These are phyloP conservation scores for Lochmaea crataegi DNA, from an alignment of 2,888 invertebrate genomes.

Conservation along the genomic window DNA sequence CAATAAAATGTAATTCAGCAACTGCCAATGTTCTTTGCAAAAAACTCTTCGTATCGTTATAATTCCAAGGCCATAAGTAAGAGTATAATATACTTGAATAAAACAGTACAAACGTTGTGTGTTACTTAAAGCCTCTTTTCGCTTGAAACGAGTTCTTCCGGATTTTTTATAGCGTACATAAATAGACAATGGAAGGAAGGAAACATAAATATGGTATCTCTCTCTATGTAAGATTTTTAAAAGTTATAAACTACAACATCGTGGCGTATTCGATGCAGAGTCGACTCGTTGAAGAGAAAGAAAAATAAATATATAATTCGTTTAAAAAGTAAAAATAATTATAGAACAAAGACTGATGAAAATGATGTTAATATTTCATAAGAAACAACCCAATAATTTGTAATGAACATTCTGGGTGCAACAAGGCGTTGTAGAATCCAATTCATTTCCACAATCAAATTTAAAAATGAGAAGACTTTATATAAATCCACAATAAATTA, in stretches of 20 bases:
- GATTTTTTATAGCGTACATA: constrained; percentile 16
- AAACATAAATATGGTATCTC: constrained; percentile 20
- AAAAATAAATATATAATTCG: too few relatives aligned
- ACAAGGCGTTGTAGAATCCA: too few relatives aligned
- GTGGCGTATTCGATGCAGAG: neutral
- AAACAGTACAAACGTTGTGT: neutral
- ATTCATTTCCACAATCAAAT: too few relatives aligned
- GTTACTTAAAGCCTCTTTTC: constrained; percentile 20
- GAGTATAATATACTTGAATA: constrained; percentile 7
- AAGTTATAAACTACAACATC: constrained; percentile 3
- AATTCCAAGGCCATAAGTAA: constrained; percentile 19
- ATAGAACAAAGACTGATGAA: too few relatives aligned
- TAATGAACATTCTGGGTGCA: too few relatives aligned
- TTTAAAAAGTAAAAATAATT: too few relatives aligned
- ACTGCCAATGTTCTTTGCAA: neutral
- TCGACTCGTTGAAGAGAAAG: neutral
- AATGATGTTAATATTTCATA: too few relatives aligned
- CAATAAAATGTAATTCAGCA: neutral
- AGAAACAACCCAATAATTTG: too few relatives aligned
- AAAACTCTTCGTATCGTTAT: constrained; percentile 4
- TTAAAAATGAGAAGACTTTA: too few relatives aligned
- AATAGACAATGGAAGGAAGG: constrained; percentile 29
- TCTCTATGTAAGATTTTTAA: constrained; percentile 5
- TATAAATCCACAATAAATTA: too few relatives aligned
- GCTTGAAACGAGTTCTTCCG: constrained; percentile 15